Base-by-base conservation (phyloP, 2,797 vertebrate genomes). In the Chaenodraco wilsoni region DNA sequence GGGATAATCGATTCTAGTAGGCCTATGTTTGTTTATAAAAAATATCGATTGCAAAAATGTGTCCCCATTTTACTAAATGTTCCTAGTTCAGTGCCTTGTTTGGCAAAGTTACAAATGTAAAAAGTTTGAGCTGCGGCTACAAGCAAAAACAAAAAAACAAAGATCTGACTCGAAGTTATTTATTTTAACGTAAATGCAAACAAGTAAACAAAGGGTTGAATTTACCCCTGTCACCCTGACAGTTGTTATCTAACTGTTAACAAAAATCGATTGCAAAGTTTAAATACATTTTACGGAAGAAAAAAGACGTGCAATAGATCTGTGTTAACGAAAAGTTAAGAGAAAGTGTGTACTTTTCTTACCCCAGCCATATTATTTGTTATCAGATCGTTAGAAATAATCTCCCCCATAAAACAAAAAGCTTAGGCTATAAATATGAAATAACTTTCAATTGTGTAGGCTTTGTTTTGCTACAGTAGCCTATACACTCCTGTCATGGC, bases 41-140 rank as follows among this genome's bases (percentile, higher is more conserved):
- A 64, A n/a, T 43, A 46, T 21, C 0, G 3, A 23, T 65, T 2
- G 40, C 23, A 54, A 7, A 31, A 71, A 54, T 13, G 16, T 2
- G 1, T 15, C 45, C 1, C 0, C 14, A 17, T 44, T 27, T 44
- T 49, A 2, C 13, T 31, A 0, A 15, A 14, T 19, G 51, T 11
- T 16, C 1, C 23, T 19, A 27, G 4, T 0, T 19, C 12, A 0
- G 5, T n/a, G 12, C 1, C 0, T 41, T 33, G 40, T 56, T 62
- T 54, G 46, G 19, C 43, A 37, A 50, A 81, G 78, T 62, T 41
- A 15, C 3, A 43, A 21, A 67, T 49, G 63, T 3, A 21, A 71
- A 81, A 77, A 80, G 71, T 87, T 78, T 76, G 56, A 63, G 14
- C 2, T 48, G 40, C 37, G 11, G 10, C 11, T 3, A 17, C 8